These are phyloP conservation scores for Lutraria lutraria DNA, from an alignment of 2,888 invertebrate species.

Conservation along the genomic window DNA sequence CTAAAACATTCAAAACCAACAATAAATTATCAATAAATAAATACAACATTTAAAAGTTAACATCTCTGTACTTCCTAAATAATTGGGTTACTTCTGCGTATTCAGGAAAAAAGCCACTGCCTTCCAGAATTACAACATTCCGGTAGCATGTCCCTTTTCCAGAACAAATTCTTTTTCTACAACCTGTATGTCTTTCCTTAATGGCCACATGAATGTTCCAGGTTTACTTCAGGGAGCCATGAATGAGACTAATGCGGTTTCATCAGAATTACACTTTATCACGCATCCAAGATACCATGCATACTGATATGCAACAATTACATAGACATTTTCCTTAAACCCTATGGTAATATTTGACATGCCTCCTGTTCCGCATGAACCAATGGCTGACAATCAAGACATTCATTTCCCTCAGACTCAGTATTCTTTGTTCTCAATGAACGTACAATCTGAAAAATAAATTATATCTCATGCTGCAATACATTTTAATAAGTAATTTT, in stretches of 20 bases:
- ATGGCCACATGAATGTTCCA: constrained; percentile 40
- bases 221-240: constrained; percentile 33
- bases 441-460: too few relatives aligned
- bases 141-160: background rate
- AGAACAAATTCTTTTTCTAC: constrained; percentile 34
- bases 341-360: constrained; percentile 1
- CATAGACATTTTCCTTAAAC: constrained; percentile 17
- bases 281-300: constrained; percentile 44
- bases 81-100: background rate
- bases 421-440: too few relatives aligned
- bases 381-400: too few relatives aligned
- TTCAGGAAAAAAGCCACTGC: constrained; percentile 34
- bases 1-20: too few relatives aligned
- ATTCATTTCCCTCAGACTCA: too few relatives aligned
- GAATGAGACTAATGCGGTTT: constrained; percentile 9
- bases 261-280: background rate
- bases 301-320: constrained; percentile 44
- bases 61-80: background rate
- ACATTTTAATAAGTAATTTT: too few relatives aligned
- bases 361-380: too few relatives aligned
- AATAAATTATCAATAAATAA: too few relatives aligned
- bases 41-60: background rate
- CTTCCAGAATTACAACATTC: constrained; percentile 40
- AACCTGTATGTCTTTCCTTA: constrained; percentile 18
- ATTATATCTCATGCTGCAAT: too few relatives aligned